A percentile compares a stretch with the other conserved stretches of the same genome.
These are phyloP conservation scores for Dynastes hyllus DNA, from an alignment of 2,888 invertebrate genomes.

Conservation along the genomic window DNA sequence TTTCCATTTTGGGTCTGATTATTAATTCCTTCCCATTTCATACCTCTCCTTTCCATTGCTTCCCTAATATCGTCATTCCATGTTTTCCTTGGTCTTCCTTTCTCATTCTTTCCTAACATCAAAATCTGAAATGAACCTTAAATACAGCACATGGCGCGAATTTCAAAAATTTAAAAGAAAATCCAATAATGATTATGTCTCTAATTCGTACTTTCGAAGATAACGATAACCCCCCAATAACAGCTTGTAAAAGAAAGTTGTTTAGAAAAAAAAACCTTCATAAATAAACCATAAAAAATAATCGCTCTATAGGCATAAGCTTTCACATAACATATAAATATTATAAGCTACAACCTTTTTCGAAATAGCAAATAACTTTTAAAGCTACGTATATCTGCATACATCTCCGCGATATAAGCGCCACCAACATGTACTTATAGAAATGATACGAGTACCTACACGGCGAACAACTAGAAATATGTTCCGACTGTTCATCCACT, in stretches of 20 bases:
- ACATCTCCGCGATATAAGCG: background rate
- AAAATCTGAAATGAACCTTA: no score
- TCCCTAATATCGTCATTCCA: no score
- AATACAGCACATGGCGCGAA: no score
- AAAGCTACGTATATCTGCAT: background rate
- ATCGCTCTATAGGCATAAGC: background rate
- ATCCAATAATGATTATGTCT: no score
- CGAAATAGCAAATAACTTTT: background rate
- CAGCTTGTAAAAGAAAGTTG: background rate
- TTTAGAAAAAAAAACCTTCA: background rate
- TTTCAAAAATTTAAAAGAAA: no score
- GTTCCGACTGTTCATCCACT: slow-evolving; percentile 51
- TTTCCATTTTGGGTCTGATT: no score
- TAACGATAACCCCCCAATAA: no score
- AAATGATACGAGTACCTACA: slow-evolving; percentile 23
- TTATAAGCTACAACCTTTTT: slow-evolving; percentile 26
- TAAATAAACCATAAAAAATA: background rate
- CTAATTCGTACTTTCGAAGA: no score
- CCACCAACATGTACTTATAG: slow-evolving; percentile 8
- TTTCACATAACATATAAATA: slow-evolving; percentile 23
- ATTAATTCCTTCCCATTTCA: no score
- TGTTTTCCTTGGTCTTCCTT: no score
- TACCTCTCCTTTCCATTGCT: no score
- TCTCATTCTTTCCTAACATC: no score
- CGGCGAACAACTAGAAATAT: slow-evolving; percentile 48